Conservation (phyloP, 2,888 invertebrate species). For the Aquatica leii region DNA sequence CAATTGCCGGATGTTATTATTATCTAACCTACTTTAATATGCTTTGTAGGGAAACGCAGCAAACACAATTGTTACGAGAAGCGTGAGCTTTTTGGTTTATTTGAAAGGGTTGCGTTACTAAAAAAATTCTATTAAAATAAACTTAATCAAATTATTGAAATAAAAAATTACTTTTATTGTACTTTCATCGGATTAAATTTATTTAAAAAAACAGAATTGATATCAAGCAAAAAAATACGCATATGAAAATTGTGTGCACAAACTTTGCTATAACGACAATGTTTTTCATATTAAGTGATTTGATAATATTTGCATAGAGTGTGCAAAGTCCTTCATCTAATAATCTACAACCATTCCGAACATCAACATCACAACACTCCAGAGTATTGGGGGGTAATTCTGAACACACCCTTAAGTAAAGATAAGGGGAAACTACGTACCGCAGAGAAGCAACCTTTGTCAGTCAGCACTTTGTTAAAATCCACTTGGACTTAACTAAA, state of each 20-base stretch:
- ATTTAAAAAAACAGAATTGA: too few species aligned
- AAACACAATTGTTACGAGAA: neutral
- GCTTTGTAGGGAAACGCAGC: neutral
- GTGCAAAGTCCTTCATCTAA: conserved; percentile 25
- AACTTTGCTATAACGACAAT: too few species aligned
- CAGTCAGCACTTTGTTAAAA: conserved; percentile 35
- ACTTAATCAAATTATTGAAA: neutral
- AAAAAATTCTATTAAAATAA: neutral
- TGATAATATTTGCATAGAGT: conserved; percentile 12
- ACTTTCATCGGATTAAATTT: too few species aligned
- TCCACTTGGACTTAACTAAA: conserved; percentile 28
- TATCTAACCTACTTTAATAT: conserved; percentile 12
- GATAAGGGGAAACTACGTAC: conserved; percentile 30
- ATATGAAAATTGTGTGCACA: too few species aligned
- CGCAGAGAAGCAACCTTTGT: conserved; percentile 29
- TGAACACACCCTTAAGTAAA: conserved; percentile 36
- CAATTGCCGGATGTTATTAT: conserved; percentile 6
- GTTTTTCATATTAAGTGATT: neutral
- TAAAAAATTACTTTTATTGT: neutral
- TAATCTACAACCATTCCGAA: conserved; percentile 32
- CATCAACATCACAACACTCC: conserved; percentile 36
- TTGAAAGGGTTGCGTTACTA: conserved; percentile 3
- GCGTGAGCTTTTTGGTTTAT: neutral
- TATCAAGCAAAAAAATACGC: too few species aligned
- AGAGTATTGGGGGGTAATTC: conserved; percentile 33